Base-by-base conservation (phyloP, 2,888 invertebrate species). In the Chymomyza procnemis region DNA sequence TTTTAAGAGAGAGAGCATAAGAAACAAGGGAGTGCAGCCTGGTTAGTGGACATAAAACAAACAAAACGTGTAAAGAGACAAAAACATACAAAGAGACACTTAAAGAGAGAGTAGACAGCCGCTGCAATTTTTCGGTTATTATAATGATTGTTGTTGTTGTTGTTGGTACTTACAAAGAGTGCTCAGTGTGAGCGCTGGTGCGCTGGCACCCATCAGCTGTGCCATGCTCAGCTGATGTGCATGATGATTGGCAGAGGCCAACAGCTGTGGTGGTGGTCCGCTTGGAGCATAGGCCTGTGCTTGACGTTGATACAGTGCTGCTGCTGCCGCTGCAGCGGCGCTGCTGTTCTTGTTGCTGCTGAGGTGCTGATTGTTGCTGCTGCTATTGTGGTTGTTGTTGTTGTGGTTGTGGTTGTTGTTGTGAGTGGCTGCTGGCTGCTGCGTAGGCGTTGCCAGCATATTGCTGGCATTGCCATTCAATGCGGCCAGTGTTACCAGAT, bases 401-500 rank as follows among this genome's bases (percentile, higher is more conserved):
- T 14, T 71, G 70, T 95, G 87, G 63, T 74, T 86, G 71, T 82
- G 80, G 77, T 18, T 76, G 76, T 4, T 80, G 78, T 26, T 26
- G n/a, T n/a, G 26, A 6, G 8, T 26, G 26, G 77, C 14, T 62
- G 69, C 14, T 70, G 71, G 74, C 55, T 73, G 69, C 34, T 66
- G 68, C 70, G 80, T 54, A 71, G 82, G 70, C 71, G 81, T 69
- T 74, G 71, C 71, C 16, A 81, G 60, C 19, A 30, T n/a, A 4
- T 30, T n/a, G n/a, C n/a, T 30, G 56, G 56, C 70, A 55, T 68
- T 65, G 52, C 74, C 71, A 71, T 85, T 85, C 19, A 83, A 69
- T 34, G 84, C 75, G 96, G 92, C 80, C 75, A 90, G 78, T 64
- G 97, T 96, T 85, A 97, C 97, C 90, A 97, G 92, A 92, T 97